Evolutionary conservation across 2,113 vertebrate genomes (phyloP).

Genomic region (Nycticryphes semicollaris): DNA sequence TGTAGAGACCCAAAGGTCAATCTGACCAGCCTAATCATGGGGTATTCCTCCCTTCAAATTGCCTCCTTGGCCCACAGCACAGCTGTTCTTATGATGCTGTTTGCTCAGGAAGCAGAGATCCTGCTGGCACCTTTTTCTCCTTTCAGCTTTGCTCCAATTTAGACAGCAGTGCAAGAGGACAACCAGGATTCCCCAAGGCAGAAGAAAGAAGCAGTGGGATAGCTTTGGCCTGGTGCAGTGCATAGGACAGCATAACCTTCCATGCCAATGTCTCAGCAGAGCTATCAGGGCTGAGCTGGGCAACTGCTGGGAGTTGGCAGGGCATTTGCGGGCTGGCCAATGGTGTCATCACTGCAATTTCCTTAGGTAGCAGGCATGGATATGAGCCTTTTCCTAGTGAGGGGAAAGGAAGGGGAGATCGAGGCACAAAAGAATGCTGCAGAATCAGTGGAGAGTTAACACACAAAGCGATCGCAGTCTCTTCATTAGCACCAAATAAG

Average conservation of each 20-base stretch:
- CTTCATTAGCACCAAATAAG: slow-evolving; percentile 32
- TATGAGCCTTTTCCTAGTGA: not conserved
- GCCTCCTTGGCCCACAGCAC: not conserved
- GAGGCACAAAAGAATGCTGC: not conserved
- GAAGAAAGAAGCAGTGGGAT: not conserved
- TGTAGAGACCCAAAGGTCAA: not conserved
- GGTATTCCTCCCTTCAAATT: not conserved
- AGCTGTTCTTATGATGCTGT: not conserved
- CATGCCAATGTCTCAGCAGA: not conserved
- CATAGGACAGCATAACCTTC: not conserved
- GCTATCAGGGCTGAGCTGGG: fast-evolving
- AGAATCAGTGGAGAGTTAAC: not conserved
- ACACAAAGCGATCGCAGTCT: not conserved
- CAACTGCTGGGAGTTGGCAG: not conserved
- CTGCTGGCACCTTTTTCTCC: not conserved
- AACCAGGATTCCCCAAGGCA: not conserved
- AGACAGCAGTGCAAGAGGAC: not conserved
- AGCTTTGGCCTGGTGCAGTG: not conserved
- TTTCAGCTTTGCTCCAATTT: not conserved
- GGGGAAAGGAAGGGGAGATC: not conserved
- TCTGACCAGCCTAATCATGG: not conserved
- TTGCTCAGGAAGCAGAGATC: not conserved
- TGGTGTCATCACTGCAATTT: too few species aligned
- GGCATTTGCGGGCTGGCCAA: too few species aligned
- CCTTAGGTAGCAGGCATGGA: too few species aligned